A percentile compares a stretch with the other conserved stretches of the same genome.
phyloP scores from a whole-genome alignment of 2,888 invertebrate genomes.

The Cephus nigrinus region DNA sequence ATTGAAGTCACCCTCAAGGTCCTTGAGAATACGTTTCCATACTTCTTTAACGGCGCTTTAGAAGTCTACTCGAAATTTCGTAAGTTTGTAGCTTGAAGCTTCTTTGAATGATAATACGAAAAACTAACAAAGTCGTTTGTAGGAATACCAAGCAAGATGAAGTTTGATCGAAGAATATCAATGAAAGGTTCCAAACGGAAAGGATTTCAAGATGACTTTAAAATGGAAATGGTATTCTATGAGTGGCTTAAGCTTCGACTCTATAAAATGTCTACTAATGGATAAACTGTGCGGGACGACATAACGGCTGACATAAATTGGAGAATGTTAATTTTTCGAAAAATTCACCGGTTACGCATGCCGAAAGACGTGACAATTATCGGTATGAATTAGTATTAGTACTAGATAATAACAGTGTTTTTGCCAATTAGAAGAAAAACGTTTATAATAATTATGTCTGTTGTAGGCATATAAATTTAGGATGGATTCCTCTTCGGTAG shows the following conservation, averaged over 20 bases:
- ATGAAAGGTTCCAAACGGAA: conserved; percentile 49
- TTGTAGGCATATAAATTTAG: background rate
- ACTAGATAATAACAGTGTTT: background rate
- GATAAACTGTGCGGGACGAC: conserved; percentile 26
- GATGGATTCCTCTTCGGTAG: background rate
- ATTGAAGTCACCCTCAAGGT: conserved; percentile 70
- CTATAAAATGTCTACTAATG: conserved; percentile 45
- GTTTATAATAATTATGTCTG: background rate
- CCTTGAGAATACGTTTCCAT: conserved; percentile 69
- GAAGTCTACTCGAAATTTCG: conserved; percentile 68
- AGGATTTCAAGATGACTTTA: conserved; percentile 44
- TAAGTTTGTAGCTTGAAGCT: conserved; percentile 53
- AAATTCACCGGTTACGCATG: background rate
- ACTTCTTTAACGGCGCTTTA: conserved; percentile 71
- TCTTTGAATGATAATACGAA: conserved; percentile 44
- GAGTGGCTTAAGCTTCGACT: conserved; percentile 70
- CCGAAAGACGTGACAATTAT: background rate
- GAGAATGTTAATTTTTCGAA: background rate
- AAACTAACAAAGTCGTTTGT: conserved; percentile 15
- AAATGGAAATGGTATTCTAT: conserved; percentile 71
- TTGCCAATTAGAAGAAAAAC: background rate
- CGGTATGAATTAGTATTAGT: background rate
- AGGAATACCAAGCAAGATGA: conserved; percentile 54
- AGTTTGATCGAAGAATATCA: background rate
- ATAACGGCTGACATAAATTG: background rate